These are phyloP conservation scores for Ranitomeya variabilis DNA, from an alignment of 2,113 vertebrate genomes.

Conservation along the genomic window DNA sequence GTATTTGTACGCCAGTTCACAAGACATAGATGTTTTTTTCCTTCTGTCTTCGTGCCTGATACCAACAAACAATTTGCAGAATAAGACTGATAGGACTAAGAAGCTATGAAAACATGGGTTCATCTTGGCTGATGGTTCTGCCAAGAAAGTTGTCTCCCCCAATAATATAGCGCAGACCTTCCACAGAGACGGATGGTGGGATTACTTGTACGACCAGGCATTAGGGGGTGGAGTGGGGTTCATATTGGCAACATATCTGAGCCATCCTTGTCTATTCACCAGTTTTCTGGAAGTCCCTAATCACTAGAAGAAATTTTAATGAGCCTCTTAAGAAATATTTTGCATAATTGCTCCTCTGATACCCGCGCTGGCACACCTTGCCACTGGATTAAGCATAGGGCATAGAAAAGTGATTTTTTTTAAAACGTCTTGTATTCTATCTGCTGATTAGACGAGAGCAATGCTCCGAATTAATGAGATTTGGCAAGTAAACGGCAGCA, in stretches of 20 bases:
- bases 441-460: conserved; percentile 42
- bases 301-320: conserved; percentile 37
- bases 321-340: conserved; percentile 34
- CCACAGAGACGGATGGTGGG: background rate
- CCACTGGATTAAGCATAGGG: conserved; percentile 20
- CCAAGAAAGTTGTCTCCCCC: conserved; percentile 28
- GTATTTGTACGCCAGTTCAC: background rate
- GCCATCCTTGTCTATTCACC: background rate
- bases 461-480: conserved; percentile 48
- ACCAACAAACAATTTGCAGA: background rate
- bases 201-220: conserved; percentile 3
- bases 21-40: background rate
- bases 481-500: conserved; percentile 23
- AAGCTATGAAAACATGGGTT: background rate
- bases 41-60: background rate
- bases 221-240: background rate
- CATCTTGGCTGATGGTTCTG: background rate
- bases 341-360: conserved; percentile 37
- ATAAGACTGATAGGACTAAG: conserved; percentile 7
- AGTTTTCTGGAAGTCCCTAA: background rate
- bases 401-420: conserved; percentile 9
- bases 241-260: background rate
- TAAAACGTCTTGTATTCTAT: conserved; percentile 1
- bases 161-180: background rate
- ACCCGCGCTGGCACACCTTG: conserved; percentile 12